These are phyloP conservation scores for Ametastegia equiseti DNA, from an alignment of 2,888 invertebrate genomes.

Conservation along the genomic window DNA sequence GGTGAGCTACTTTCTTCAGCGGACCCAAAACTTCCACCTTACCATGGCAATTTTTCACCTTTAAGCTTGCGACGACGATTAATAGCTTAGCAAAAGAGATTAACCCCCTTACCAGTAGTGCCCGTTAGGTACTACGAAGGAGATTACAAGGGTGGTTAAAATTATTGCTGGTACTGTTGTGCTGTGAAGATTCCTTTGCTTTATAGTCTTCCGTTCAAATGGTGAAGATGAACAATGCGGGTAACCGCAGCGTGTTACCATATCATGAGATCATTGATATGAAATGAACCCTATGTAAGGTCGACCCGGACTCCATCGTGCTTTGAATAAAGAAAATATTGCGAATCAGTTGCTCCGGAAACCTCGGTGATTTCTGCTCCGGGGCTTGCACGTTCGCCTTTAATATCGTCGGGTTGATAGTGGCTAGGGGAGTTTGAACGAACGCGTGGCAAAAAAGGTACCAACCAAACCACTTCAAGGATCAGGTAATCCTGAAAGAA, in stretches of 20 bases:
- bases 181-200: neutral
- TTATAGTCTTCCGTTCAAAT: too few relatives aligned
- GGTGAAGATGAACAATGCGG: neutral
- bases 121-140: neutral
- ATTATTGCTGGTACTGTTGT: neutral
- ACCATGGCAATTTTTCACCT: slow-evolving; percentile 2
- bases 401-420: neutral
- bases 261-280: neutral
- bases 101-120: neutral
- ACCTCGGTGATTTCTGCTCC: neutral
- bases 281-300: neutral
- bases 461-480: neutral
- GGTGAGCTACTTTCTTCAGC: too few relatives aligned
- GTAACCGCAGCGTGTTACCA: neutral
- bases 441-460: neutral
- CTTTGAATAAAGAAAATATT: neutral
- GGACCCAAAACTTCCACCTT: neutral
- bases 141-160: neutral
- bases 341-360: neutral
- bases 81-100: slow-evolving; percentile 13
- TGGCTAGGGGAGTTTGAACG: neutral
- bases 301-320: neutral
- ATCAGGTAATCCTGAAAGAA: neutral
- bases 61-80: neutral
- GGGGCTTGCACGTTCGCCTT: neutral